phyloP scores from a whole-genome alignment of 2,113 vertebrate species.

The Gallinago paraguaiae region DNA sequence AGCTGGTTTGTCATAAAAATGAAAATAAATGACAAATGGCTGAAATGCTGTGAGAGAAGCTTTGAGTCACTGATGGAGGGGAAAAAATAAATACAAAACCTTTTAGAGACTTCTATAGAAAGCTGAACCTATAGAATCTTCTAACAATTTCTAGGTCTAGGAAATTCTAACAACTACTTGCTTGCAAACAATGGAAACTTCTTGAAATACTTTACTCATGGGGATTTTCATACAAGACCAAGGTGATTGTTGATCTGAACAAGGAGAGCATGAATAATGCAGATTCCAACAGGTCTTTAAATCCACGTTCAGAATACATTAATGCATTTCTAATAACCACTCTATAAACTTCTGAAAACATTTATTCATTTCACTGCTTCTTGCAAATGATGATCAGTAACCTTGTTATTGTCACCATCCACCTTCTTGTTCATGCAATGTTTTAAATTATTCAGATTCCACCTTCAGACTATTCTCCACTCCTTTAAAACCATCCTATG shows the following conservation, averaged over 20 bases:
- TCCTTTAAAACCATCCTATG: not conserved
- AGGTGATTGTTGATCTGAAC: not conserved
- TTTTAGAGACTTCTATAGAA: not conserved
- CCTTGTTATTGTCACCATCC: not conserved
- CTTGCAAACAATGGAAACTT: not conserved
- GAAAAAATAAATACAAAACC: not conserved
- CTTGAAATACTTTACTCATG: not conserved
- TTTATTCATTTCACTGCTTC: not conserved
- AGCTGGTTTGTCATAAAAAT: not conserved
- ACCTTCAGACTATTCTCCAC: not conserved
- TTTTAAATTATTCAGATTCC: not conserved
- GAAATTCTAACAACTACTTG: not conserved
- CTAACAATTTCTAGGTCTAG: not conserved
- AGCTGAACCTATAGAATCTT: not conserved
- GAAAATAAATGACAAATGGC: not conserved
- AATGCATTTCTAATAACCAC: not conserved
- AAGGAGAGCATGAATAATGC: not conserved
- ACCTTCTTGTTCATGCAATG: not conserved
- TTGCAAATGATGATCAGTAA: not conserved
- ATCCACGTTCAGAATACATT: not conserved
- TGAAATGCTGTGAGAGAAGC: not conserved
- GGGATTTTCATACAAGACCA: not conserved
- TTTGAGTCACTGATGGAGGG: not conserved
- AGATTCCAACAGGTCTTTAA: not conserved
- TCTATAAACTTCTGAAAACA: not conserved